A percentile compares a stretch with the other conserved stretches of the same genome.
Conservation (phyloP, 2,797 vertebrate genomes). For the Aulostomus chinensis region DNA sequence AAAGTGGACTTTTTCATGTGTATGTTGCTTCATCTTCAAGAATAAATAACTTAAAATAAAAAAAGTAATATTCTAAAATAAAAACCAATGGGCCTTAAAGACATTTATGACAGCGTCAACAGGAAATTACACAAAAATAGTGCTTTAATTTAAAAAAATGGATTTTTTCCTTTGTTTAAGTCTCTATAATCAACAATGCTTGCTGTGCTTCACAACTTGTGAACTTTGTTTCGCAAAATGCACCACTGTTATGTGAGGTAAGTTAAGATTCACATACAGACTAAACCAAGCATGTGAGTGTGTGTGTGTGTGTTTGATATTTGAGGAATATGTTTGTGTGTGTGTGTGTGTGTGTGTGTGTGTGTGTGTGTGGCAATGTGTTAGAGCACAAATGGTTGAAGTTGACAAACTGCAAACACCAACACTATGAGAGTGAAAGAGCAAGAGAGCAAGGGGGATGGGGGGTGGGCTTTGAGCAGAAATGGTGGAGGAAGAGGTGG, state of each 20-base stretch:
- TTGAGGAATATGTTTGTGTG: conserved; percentile 25
- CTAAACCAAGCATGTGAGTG: conserved; percentile 24
- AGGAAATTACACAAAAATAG: too few species aligned
- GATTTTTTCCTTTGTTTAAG: too few species aligned
- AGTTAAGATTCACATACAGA: conserved; percentile 35
- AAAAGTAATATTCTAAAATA: too few species aligned
- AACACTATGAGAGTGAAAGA: conserved; percentile 62
- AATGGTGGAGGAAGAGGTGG: conserved; percentile 38
- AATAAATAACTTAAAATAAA: too few species aligned
- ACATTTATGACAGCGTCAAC: too few species aligned
- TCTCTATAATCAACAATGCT: too few species aligned
- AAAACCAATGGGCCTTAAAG: too few species aligned
- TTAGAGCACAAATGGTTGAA: conserved; percentile 61
- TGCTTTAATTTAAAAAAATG: too few species aligned
- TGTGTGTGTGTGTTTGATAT: conserved; percentile 33
- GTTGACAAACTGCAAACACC: conserved; percentile 78
- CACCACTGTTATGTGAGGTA: conserved; percentile 16
- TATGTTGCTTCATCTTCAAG: background rate
- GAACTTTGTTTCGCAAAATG: conserved; percentile 21
- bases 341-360: conserved; percentile 10
- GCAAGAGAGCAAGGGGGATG: conserved; percentile 21
- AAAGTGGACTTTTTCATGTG: background rate
- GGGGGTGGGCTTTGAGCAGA: conserved; percentile 19
- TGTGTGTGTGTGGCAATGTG: conserved; percentile 30
- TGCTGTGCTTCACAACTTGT: conserved; percentile 13